These are phyloP conservation scores for Acipenser oxyrinchus DNA, from an alignment of 2,797 vertebrate genomes.

Conservation along the genomic window DNA sequence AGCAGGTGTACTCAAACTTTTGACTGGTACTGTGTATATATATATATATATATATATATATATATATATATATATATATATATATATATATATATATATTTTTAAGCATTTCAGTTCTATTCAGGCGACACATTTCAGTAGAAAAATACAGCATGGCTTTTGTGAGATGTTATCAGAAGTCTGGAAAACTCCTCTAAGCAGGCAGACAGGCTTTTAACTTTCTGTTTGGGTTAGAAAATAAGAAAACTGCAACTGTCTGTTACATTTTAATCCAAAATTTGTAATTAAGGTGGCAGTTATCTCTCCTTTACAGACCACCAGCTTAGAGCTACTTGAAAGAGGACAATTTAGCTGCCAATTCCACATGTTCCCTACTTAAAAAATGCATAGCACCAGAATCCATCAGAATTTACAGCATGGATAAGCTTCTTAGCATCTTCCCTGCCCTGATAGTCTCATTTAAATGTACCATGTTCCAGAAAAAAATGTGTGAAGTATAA, in stretches of 20 bases:
- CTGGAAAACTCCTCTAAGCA: no score
- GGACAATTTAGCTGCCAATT: constrained; percentile 51
- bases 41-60: no score
- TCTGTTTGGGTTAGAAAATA: constrained; percentile 20
- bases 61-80: no score
- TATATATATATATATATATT: no score
- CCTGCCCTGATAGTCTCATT: constrained; percentile 16
- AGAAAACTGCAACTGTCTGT: constrained; percentile 35
- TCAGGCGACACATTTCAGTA: no score
- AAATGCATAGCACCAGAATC: constrained; percentile 37
- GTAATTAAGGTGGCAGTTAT: constrained; percentile 74
- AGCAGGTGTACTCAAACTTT: no score
- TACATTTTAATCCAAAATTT: constrained; percentile 52
- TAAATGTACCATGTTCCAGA: neutral
- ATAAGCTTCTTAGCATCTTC: constrained; percentile 51
- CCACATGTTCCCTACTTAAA: constrained; percentile 38
- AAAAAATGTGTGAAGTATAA: neutral
- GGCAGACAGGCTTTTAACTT: constrained; percentile 12
- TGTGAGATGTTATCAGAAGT: no score
- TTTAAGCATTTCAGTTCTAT: no score
- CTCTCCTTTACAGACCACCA: constrained; percentile 64
- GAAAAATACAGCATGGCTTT: no score
- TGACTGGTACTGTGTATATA: no score
- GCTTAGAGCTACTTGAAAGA: constrained; percentile 72
- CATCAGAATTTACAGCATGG: constrained; percentile 37